phyloP scores from a whole-genome alignment of 2,797 vertebrate genomes.

The Odontamblyopus rebecca region DNA sequence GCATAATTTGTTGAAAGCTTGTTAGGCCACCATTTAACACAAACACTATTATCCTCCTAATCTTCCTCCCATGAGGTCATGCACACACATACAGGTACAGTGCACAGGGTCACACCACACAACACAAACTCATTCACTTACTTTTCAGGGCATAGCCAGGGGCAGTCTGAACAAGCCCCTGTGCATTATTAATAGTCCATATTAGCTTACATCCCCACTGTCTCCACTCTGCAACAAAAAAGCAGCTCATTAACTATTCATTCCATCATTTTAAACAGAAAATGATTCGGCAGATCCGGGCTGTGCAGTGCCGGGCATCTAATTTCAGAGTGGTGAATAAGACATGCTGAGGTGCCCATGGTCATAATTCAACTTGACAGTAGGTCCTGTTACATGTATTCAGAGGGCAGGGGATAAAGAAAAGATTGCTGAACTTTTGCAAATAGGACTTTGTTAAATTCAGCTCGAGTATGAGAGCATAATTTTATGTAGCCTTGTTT shows the following conservation, averaged over 20 bases:
- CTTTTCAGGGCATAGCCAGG: constrained; percentile 37
- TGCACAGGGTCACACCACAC: constrained; percentile 15
- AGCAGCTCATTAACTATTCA: constrained; percentile 73
- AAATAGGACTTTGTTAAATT: neutral
- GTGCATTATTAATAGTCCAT: constrained; percentile 74
- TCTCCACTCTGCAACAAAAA: constrained; percentile 52
- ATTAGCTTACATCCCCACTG: constrained; percentile 69
- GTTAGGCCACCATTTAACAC: neutral
- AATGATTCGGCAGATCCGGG: constrained; percentile 49
- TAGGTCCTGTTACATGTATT: constrained; percentile 36
- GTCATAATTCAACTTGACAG: constrained; percentile 52
- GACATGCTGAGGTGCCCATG: constrained; percentile 33
- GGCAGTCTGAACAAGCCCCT: constrained; percentile 45
- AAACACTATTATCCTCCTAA: constrained; percentile 6
- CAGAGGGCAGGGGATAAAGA: constrained; percentile 23
- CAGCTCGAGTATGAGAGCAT: neutral
- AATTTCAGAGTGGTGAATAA: constrained; percentile 60
- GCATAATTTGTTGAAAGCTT: neutral
- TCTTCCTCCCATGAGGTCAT: neutral
- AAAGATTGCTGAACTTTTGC: constrained; percentile 1
- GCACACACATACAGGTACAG: constrained; percentile 3
- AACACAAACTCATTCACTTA: constrained; percentile 18
- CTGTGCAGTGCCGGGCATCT: constrained; percentile 34
- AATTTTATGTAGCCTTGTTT: neutral
- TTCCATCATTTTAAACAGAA: constrained; percentile 65